Base-by-base conservation (phyloP, 64 coral and sea anemone species). In the Hydrozoanthus tunicans region DNA sequence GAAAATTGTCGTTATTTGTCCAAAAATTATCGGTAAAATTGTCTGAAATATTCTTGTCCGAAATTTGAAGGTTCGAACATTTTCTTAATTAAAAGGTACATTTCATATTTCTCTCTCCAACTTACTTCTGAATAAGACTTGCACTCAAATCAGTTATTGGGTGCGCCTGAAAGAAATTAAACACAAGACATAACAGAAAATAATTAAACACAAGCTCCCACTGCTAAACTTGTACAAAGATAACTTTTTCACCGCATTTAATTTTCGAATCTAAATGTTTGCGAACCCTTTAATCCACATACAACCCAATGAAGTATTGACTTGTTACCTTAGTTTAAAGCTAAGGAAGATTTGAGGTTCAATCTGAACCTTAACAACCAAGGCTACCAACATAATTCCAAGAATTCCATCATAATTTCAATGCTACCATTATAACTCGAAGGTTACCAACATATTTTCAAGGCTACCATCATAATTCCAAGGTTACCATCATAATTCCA, bases 91-190 rank as follows among this genome's bases (percentile, higher is more conserved):
- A 20, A 20, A 20, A 20, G 20, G 20, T 20, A 20, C 20, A 43
- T 43, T 43, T 43, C 2, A 43, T 43, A 1, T 43, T 43, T 43
- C 32, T 43, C 0, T 43, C 32, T 63, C 10, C n/a, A 77, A 77
- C 78, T 85, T 56, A 85, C 60, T 77, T 77, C 75, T 86, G 81
- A 77, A 76, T 63, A 62, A 92, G 81, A 58, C 82, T 86, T 52
- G 82, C 70, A 86, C 82, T 86, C 10, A 86, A 71, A 9, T 92
- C 65, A 64, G 11, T 85, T 53, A 92, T 78, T 17, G 91, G 59
- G 55, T 92, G 72, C 53, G 91, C 91, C 91, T 92, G 51, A 12
- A 92, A 64, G 14, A 78, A 69, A 81, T 63, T 57, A 26, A 91
- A 52, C 57, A 67, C 10, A 69, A 90, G n/a, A 51, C 12, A 60